Evolutionary conservation across 1,140 invertebrate genomes (phyloP).

Genomic region (Riptortus pedestris): DNA sequence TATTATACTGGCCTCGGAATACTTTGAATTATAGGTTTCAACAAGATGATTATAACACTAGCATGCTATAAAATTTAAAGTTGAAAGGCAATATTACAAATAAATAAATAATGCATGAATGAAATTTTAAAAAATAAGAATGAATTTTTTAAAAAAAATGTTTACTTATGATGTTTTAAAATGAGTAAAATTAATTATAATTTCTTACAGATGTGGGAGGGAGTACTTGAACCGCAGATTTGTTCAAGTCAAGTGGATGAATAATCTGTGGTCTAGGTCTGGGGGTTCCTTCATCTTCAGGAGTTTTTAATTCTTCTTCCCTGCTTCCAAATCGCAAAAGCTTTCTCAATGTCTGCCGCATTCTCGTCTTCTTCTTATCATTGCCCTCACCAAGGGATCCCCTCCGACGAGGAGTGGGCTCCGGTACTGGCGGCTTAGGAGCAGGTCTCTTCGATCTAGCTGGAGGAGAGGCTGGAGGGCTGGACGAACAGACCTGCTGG

Average conservation of each 20-base stretch:
- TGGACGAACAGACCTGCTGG: background rate
- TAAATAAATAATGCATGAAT: too few relatives aligned
- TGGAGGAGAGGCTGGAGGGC: slow-evolving; percentile 5
- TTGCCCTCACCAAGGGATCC: slow-evolving; percentile 29
- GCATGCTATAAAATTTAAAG: too few relatives aligned
- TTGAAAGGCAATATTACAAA: too few relatives aligned
- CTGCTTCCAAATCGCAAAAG: slow-evolving; percentile 51
- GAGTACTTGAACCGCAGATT: slow-evolving; percentile 63
- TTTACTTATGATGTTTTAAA: too few relatives aligned
- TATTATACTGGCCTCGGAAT: too few relatives aligned
- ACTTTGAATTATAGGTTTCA: too few relatives aligned
- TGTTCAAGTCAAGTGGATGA: slow-evolving; percentile 75
- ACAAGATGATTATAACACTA: too few relatives aligned
- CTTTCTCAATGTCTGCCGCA: slow-evolving; percentile 66
- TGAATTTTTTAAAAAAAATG: too few relatives aligned
- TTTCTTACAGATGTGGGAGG: slow-evolving; percentile 33
- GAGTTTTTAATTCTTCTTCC: slow-evolving; percentile 47
- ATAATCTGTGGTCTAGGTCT: slow-evolving; percentile 72
- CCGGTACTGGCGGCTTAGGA: slow-evolving; percentile 46
- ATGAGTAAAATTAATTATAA: background rate
- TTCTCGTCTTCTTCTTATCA: slow-evolving; percentile 60
- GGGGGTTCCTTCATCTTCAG: slow-evolving; percentile 39
- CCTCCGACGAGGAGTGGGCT: slow-evolving; percentile 27
- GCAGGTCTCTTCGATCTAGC: slow-evolving; percentile 35
- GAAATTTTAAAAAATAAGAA: too few relatives aligned